Evolutionary conservation across 30 jellyfish, hydroid and myxozoan genomes (phyloP), one percentile per base, ranked within the genome.

Genomic region (Nemopilema nomurai): DNA sequence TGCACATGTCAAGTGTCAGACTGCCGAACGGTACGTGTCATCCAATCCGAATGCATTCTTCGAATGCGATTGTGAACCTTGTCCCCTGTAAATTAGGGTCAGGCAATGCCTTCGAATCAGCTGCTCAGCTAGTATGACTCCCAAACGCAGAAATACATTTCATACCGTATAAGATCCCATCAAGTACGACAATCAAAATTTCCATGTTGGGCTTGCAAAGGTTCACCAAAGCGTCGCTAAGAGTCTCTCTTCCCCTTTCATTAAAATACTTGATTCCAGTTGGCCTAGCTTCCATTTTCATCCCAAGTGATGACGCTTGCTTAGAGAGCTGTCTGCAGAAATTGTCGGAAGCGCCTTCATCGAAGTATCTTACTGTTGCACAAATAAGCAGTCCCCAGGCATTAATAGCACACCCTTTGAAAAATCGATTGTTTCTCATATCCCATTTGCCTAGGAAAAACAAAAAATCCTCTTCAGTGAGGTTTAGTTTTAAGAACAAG

Each of bases 391-490:
- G 0, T 26, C 73, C 87, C 92, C 86, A 84, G 0, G 22, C 16
- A 9, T 84, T 73, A 23, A 73, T 73, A 20, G 30, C 49, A 28
- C 19, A 57, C 41, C 92, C 92, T 29, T 72, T 28, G 81, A 71
- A 31, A 49, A 84, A 84, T 0, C 52, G 20, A 9, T 65, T 25
- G 0, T 27, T 52, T 23, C 92, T 28, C 92, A 84, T 84, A 73
- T 84, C 92, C 92, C 92, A 84, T 74, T 84, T 84, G 0, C 92
- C 92, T 84, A 8, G 6, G 32, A 29, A 49, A 27, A 41, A 41
- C 9, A 41, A 41, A 41, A 13, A 41, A 41, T 6, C 13, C 13
- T 41, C 57, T 41, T 3, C 6, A n/a, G n/a, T n/a, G n/a, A n/a
- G n/a, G n/a, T n/a, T n/a, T n/a, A n/a, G n/a, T n/a, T n/a, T n/a